phyloP scores from a whole-genome alignment of 2,888 invertebrate genomes.

The Eurois occulta region DNA sequence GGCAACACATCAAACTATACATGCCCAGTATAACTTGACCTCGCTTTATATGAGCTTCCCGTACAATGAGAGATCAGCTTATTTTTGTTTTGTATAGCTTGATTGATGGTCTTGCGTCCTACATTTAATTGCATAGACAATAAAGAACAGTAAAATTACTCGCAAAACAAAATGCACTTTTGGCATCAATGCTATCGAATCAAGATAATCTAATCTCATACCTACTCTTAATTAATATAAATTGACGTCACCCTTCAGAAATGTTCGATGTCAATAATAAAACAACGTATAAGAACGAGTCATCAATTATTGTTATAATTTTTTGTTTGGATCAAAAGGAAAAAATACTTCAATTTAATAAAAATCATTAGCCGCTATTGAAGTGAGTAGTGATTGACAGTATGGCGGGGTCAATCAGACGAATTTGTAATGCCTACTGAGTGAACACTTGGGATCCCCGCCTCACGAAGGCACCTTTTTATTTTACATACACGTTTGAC shows the following conservation, averaged over 20 bases:
- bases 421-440: conserved; percentile 82
- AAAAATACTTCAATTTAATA: conserved; percentile 74
- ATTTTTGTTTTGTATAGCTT: too few species aligned
- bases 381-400: conserved; percentile 75
- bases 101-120: too few species aligned
- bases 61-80: too few species aligned
- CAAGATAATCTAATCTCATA: conserved; percentile 44
- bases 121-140: background rate
- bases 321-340: conserved; percentile 57
- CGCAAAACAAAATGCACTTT: conserved; percentile 39
- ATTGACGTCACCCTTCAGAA: conserved; percentile 53
- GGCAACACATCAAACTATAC: too few species aligned
- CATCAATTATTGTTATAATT: conserved; percentile 70
- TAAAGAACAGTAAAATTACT: background rate
- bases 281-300: conserved; percentile 65
- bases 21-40: too few species aligned
- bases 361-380: conserved; percentile 77
- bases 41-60: too few species aligned
- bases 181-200: conserved; percentile 40
- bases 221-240: conserved; percentile 47
- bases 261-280: conserved; percentile 67
- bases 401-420: conserved; percentile 78
- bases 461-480: conserved; percentile 73
- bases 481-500: conserved; percentile 60
- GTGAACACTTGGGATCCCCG: conserved; percentile 73